Evolutionary conservation across 1,140 invertebrate species (phyloP), one percentile per base, ranked within the genome.

Genomic region (Ladona fulva): DNA sequence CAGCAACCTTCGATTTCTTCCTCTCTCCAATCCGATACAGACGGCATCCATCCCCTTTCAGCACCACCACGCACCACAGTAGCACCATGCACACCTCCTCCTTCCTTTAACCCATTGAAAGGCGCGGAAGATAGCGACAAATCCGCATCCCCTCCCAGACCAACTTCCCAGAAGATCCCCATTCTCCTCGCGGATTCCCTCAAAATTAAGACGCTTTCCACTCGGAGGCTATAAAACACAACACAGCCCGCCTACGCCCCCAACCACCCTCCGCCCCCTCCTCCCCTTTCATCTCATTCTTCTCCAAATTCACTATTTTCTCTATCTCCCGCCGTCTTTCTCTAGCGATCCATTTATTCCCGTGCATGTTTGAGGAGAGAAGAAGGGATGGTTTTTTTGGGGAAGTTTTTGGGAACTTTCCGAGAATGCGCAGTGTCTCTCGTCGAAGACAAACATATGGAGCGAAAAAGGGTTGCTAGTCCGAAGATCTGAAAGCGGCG

Each of bases 201-300:
- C 52, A 66, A 66, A 66, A 66, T 66, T 66, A 66, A 66, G 52
- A 66, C 52, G n/a, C 16, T 66, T 66, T 66, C 52, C 52, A 66
- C 52, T 66, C 14, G 16, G 52, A 12, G 52, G 52, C 52, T 3
- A 3, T 19, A 12, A 22, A 66, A 22, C 52, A 66, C 52, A 66
- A 66, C 52, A 66, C 52, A 66, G n/a, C 52, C 14, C 14, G 5
- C 52, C 29, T 8, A 37, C 29, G 29, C 29, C 29, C 8, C 29
- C 29, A 37, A 37, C 29, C 29, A 37, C 1, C 29, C 8, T 8
- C 8, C 29, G 1, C 29, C 8, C 29, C n/a, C n/a, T n/a, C n/a
- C n/a, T n/a, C n/a, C n/a, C n/a, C n/a, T n/a, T n/a, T n/a, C n/a
- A n/a, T 37, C 29, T 37, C 8, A 37, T 37, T 37, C 29, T 37